These are phyloP conservation scores for Varecia variegata DNA, from an alignment of 2,797 vertebrate genomes.

Conservation along the genomic window DNA sequence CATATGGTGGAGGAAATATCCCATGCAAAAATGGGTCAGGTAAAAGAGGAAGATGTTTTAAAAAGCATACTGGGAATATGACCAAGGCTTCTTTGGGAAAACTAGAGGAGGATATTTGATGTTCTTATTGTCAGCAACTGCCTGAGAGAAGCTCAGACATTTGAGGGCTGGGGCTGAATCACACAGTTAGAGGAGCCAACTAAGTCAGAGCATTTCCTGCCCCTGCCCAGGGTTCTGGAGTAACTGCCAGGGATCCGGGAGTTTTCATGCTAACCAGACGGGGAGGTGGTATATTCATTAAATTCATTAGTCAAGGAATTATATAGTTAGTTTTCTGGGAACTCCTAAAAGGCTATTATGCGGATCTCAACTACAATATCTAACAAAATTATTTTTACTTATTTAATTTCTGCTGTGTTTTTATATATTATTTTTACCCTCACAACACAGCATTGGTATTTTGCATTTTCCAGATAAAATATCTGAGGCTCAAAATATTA, in stretches of 20 bases:
- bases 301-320: background rate
- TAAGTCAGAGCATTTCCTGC: background rate
- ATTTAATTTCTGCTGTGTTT: background rate
- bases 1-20: slow-evolving; percentile 34
- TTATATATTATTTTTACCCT: background rate
- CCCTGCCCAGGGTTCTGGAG: background rate
- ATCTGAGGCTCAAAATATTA: background rate
- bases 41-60: slow-evolving; percentile 26
- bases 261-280: background rate
- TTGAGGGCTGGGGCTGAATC: background rate
- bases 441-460: background rate
- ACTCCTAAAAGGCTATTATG: background rate
- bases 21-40: slow-evolving; percentile 44
- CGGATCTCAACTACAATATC: background rate
- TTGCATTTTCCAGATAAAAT: background rate
- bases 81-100: background rate
- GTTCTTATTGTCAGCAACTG: background rate
- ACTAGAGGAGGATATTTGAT: background rate
- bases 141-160: background rate
- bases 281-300: background rate
- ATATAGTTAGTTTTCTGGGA: background rate
- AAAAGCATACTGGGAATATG: background rate
- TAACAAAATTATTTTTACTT: background rate
- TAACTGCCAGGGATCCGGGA: background rate
- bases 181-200: background rate